These are phyloP conservation scores for Noturus placidus DNA, from an alignment of 2,113 vertebrate genomes.

Conservation along the genomic window DNA sequence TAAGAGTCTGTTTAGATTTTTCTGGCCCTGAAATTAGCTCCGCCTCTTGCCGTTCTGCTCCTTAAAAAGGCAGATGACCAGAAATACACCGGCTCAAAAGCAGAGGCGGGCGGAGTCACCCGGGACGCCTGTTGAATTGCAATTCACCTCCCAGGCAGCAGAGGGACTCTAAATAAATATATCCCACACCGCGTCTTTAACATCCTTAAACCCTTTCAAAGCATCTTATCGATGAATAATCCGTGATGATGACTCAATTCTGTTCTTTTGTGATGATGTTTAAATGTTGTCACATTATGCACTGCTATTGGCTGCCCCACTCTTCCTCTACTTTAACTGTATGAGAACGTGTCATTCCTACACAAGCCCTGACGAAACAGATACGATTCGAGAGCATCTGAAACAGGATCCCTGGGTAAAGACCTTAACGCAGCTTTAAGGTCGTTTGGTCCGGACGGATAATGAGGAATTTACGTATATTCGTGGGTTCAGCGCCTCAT, in stretches of 20 bases:
- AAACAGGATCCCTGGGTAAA: background rate
- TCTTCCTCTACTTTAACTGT: background rate
- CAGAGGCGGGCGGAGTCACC: background rate
- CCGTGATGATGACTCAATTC: too few relatives aligned
- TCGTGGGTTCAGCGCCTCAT: background rate
- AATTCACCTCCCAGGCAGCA: background rate
- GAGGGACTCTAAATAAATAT: background rate
- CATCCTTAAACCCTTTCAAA: background rate
- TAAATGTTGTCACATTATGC: too few relatives aligned
- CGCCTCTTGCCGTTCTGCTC: background rate
- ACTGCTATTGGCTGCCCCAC: background rate
- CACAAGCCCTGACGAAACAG: background rate
- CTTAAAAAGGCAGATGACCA: background rate
- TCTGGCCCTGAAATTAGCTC: background rate
- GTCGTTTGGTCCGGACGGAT: background rate
- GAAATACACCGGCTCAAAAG: background rate
- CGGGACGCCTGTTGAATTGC: background rate
- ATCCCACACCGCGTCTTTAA: background rate
- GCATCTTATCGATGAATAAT: too few relatives aligned
- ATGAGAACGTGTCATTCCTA: background rate
- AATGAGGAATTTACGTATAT: slow-evolving; percentile 25
- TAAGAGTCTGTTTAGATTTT: background rate
- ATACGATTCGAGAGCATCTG: background rate
- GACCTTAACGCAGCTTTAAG: background rate
- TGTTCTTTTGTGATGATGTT: too few relatives aligned